Conservation (phyloP, 1,140 invertebrate genomes). For the Drosophila sucinea region DNA sequence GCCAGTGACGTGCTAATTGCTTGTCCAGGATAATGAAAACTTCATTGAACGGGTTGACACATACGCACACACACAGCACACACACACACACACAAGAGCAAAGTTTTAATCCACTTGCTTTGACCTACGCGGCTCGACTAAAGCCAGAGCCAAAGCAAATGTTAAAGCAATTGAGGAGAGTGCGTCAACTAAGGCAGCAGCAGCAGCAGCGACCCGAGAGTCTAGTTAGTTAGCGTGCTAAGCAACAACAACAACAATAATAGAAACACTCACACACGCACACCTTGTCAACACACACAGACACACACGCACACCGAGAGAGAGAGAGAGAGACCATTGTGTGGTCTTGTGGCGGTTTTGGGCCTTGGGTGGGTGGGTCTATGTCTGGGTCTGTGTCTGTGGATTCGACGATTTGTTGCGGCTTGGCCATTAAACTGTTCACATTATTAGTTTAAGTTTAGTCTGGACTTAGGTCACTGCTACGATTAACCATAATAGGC, state of each 20-base stretch:
- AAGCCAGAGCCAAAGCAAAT: constrained; percentile 53
- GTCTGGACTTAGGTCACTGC: constrained; percentile 79
- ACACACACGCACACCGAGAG: background rate
- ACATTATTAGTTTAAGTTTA: constrained; percentile 79
- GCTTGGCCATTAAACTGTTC: constrained; percentile 78
- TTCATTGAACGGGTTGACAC: constrained; percentile 26
- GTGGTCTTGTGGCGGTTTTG: constrained; percentile 60
- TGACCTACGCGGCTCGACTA: constrained; percentile 72
- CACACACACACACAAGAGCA: background rate
- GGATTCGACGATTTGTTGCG: constrained; percentile 61
- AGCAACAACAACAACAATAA: constrained; percentile 48
- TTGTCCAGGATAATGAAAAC: constrained; percentile 63
- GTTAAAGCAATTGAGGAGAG: constrained; percentile 47
- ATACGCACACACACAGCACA: background rate
- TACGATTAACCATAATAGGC: constrained; percentile 80
- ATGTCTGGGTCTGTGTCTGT: constrained; percentile 35
- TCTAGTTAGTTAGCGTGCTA: constrained; percentile 70
- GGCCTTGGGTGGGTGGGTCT: constrained; percentile 21
- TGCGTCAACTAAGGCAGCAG: constrained; percentile 10
- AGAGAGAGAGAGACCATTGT: constrained; percentile 31
- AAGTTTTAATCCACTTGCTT: constrained; percentile 72
- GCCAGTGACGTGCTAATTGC: constrained; percentile 68
- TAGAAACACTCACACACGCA: constrained; percentile 10
- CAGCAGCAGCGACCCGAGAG: constrained; percentile 42
- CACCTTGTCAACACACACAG: constrained; percentile 1